phyloP scores from a whole-genome alignment of 2,888 invertebrate genomes.

The Agrilus mali region DNA sequence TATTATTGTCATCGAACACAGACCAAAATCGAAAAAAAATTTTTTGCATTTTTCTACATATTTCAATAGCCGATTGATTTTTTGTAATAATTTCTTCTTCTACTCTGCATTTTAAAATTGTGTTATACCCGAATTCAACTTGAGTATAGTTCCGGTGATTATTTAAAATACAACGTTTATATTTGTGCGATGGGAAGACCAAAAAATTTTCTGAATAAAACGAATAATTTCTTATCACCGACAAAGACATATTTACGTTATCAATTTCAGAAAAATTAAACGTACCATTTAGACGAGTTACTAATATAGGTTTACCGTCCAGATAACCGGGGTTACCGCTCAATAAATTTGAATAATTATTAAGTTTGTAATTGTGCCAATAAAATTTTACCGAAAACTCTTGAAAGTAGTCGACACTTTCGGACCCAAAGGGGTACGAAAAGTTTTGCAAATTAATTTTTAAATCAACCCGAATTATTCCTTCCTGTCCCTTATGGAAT shows the following conservation, averaged over 20 bases:
- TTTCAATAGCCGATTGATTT: conserved; percentile 16
- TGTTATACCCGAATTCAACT: conserved; percentile 39
- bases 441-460: conserved; percentile 21
- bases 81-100: conserved; percentile 10
- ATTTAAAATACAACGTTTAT: conserved; percentile 35
- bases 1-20: conserved; percentile 14
- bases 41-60: conserved; percentile 26
- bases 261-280: conserved; percentile 6
- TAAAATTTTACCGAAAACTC: conserved; percentile 24
- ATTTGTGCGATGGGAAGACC: conserved; percentile 30
- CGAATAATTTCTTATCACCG: conserved; percentile 14
- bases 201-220: conserved; percentile 25
- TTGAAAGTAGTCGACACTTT: conserved; percentile 18
- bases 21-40: conserved; percentile 23
- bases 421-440: conserved; percentile 9
- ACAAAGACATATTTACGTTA: conserved; percentile 9
- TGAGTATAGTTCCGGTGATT: conserved; percentile 28
- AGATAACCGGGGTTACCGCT: conserved; percentile 74
- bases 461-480: conserved; percentile 29
- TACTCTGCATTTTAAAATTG: conserved; percentile 35
- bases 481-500: conserved; percentile 33
- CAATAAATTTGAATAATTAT: conserved; percentile 23
- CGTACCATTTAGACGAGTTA: conserved; percentile 2
- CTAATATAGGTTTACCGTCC: conserved; percentile 47
- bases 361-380: conserved; percentile 24